Evolutionary conservation across 35 echinoderm and acorn worm species (phyloP).

Genomic region (Stichopus chloronotus): DNA sequence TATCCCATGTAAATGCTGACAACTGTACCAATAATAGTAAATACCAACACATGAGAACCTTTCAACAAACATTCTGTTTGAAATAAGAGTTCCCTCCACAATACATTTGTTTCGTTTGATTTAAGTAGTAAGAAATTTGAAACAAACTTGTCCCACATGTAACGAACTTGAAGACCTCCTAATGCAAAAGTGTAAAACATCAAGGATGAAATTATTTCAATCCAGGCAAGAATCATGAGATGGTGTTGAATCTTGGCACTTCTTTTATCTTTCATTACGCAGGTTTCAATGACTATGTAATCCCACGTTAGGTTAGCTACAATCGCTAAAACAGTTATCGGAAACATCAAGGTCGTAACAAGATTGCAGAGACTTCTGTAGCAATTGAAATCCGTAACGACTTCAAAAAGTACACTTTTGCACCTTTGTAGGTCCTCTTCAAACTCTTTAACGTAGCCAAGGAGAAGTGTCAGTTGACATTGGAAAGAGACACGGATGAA

Average conservation of each 20-base stretch:
- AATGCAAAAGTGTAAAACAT: not conserved
- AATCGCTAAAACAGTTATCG: not conserved
- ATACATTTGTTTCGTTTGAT: not conserved
- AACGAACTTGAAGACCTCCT: not conserved
- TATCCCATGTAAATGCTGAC: not conserved
- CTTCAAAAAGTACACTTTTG: not conserved
- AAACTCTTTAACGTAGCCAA: not conserved
- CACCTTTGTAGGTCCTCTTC: not conserved
- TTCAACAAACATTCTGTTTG: not conserved
- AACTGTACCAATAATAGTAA: slow-evolving; percentile 8
- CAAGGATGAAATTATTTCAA: not conserved
- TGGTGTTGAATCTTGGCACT: not conserved
- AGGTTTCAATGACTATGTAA: not conserved
- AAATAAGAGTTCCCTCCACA: not conserved
- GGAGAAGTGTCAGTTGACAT: not conserved
- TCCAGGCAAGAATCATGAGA: not conserved
- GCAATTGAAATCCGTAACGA: not conserved
- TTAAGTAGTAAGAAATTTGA: not conserved
- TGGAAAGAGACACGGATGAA: not conserved
- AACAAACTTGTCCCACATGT: not conserved
- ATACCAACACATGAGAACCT: not conserved
- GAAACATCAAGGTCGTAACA: not conserved
- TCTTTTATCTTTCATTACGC: not conserved
- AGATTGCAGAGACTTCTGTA: not conserved
- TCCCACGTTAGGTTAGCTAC: not conserved